Evolutionary conservation across 2,888 invertebrate species (phyloP), one percentile per base, ranked within the genome.

Genomic region (Pandemis corylana): DNA sequence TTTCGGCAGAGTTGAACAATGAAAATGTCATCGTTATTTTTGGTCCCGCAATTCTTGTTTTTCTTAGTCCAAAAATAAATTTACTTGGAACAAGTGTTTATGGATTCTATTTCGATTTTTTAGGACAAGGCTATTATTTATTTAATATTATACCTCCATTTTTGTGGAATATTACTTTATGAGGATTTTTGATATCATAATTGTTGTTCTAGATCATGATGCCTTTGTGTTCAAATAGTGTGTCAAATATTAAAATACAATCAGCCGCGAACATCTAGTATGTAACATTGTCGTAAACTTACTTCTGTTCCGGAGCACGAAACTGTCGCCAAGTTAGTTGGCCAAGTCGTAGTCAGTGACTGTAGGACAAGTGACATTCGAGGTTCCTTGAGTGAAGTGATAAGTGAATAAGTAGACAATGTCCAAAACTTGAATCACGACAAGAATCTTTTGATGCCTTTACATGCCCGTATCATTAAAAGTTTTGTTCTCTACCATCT

Each of bases 51-150:
- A 20, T 15, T 51, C 65, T 41, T 67, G 20, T 65, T 65, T 36
- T 49, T 63, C 63, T 63, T 42, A 41, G 7, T n/a, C 62, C 46
- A 49, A 65, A 65, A 65, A 49, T 65, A 65, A 28, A 59, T 28
- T 59, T 59, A 28, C 59, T 59, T 28, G 10, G 28, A 12, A 20
- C 10, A 59, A 20, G 59, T 59, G 59, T 59, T 59, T 59, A 28
- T 12, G 59, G 59, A 10, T 59, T 59, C 59, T 28, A 28, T 59
- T 59, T 59, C 10, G 28, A 15, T 5, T 59, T 53, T 28, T 12
- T 59, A 28, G 59, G 28, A 28, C 59, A 20, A 28, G 28, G 28
- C 59, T 59, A 12, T 20, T 59, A 12, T 20, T 0, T 20, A 20
- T 20, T 9, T 10, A 9, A 12, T 12, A 56, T 28, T 12, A 28